Evolutionary conservation across 2,888 invertebrate species (phyloP), one percentile per base, ranked within the genome.

Genomic region (Itoplectis maculator): DNA sequence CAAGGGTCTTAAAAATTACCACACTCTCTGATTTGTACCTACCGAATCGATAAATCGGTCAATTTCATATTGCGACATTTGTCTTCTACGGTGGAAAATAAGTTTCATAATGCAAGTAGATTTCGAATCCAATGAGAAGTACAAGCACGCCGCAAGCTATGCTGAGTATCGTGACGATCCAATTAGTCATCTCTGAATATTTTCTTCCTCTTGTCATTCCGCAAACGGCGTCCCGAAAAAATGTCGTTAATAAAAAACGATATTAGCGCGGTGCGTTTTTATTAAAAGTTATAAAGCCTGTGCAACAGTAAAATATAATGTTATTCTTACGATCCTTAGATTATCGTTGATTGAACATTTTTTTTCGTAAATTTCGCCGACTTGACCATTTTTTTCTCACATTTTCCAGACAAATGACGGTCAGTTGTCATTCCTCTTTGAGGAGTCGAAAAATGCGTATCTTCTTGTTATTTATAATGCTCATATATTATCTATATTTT

Each of bases 61-160:
- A 7, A 20, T 23, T 23, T 65, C 23, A 4, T 11, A 40, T 5
- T 9, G 9, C 18, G 0, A 65, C 11, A 23, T 5, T 23, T 9
- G 13, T 37, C 2, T 1, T 73, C 82, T 61, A 84, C n/a, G 65
- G 75, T 61, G 88, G 85, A 83, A 91, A 91, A 83, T 91, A 91
- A 37, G 78, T 86, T 29, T 91, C 91, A 18, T 86, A 87, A 80
- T 91, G 91, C 78, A 90, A 79, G 83, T 90, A 91, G 65, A 91
- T 75, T 87, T 92, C 92, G 54, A 88, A 84, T 68, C 78, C 88
- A 40, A 91, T 78, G 15, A 90, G 86, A 72, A 87, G 49, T 18
- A 87, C n/a, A 54, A 81, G 61, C 61, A 87, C 74, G 35, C 84
- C 73, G 29, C 88, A 56, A 47, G 82, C 54, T 47, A 82, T 66